Base-by-base conservation (phyloP, 2,113 vertebrate species). In the Scomber colias region DNA sequence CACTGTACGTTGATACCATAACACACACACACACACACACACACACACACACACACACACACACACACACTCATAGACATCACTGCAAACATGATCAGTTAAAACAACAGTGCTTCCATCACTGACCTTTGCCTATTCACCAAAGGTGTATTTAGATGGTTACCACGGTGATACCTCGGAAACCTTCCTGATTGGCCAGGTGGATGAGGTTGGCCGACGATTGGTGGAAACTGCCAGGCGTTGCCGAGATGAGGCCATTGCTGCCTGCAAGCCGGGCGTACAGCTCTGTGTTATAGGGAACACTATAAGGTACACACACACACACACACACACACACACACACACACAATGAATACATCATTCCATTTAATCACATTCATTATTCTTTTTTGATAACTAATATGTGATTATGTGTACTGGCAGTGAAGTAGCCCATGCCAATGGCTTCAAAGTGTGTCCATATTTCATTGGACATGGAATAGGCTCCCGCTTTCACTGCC, bases 81-180 rank as follows among this genome's bases (percentile, higher is more conserved):
- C 12, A 44, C 17, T 51, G 17, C 14, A 5, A 17, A 50, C 17
- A 2, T 14, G 1, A 51, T 44, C 10, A 3, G 8, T 31, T 48
- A 17, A 45, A 46, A 1, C 1, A 27, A 27, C 24, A 27, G 24
- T 27, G 24, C 24, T 27, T 27, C 24, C 24, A 8, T 55, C 2
- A 27, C 11, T 68, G 40, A 82, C 61, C 5, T 44, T 46, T 55
- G 14, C 24, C 64, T 74, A 0, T 74, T 64, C 14, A 5, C n/a
- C 10, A 55, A 35, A 95, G 98, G 97, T 99, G 56, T 99, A 97
- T 95, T 95, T 96, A 87, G 96, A 97, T 54, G 97, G 97, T 95
- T 99, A 97, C 95, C 97, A 99, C 48, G 98, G 98, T 75, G 98
- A 99, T 90, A 99, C 98, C 48, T 99, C 98, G 30, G 98, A 99